Evolutionary conservation across 2,113 vertebrate genomes (phyloP), one percentile per base, ranked within the genome.

Genomic region (Corydoras sp.): DNA sequence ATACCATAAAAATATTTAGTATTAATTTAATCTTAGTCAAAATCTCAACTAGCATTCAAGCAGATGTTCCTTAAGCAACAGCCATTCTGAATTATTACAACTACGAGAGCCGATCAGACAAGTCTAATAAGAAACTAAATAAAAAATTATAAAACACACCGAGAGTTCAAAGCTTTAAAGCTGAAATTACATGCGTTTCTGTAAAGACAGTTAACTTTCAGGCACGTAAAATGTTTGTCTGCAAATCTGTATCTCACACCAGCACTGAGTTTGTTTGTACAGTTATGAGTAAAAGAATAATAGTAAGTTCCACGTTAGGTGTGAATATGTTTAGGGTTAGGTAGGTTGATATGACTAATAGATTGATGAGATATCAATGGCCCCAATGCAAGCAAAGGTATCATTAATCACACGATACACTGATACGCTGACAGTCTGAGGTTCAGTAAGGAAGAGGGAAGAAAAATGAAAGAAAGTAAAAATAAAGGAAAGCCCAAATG

Each of bases 291-390:
- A 59, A 15, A 58, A 56, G 9, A 14, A 56, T 8, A 24, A 24
- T 24, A 24, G 18, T 24, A 24, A 7, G 54, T 2, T 15, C 18
- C 14, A 61, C 29, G 32, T 51, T 55, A 55, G 9, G 59, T 71
- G 30, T 32, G 15, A 10, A 35, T 58, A 35, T 35, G 35, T 71
- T 71, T 48, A 31, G 29, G 18, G 67, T 70, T 58, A 60, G 58
- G 11, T 53, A 58, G 18, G 14, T 11, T 32, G 10, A 55, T 43
- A 62, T 62, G 66, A 58, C 15, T 58, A 68, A 68, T 68, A 13
- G 59, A 71, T 62, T 71, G 15, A 71, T 71, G 59, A 7, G 50
- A 62, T 62, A 54, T 71, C 61, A 54, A 71, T 62, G 14, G n/a
- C 31, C 10, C 49, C 3, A 55, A 18, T 24, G 51, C 59, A 71